Percentiles rank a stretch among this genome's conserved stretches.
These are phyloP conservation scores for Coranthus polyacanthus DNA, from an alignment of 2,797 vertebrate genomes.

Conservation along the genomic window DNA sequence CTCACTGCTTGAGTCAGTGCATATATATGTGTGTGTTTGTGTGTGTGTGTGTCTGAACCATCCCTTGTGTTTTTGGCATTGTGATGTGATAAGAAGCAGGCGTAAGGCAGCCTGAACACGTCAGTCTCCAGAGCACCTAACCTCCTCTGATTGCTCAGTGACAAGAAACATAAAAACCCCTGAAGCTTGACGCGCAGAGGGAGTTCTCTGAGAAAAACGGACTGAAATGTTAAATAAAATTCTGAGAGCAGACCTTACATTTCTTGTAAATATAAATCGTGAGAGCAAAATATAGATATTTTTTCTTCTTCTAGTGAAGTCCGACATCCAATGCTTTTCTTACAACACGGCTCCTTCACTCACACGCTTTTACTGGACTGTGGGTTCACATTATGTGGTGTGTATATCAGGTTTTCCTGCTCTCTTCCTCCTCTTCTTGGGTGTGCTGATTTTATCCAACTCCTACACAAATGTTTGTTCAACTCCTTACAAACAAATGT, in stretches of 20 bases:
- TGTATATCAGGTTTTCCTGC: slow-evolving; percentile 41
- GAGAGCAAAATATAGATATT: too few species aligned
- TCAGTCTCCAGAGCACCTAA: slow-evolving; percentile 23
- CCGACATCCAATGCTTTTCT: too few species aligned
- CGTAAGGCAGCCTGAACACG: slow-evolving; percentile 32
- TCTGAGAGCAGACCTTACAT: neutral
- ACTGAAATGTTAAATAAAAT: neutral
- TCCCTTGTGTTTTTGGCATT: slow-evolving; percentile 29
- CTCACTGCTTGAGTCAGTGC: slow-evolving; percentile 24
- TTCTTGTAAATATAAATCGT: too few species aligned
- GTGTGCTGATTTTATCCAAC: slow-evolving; percentile 79
- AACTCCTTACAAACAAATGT: slow-evolving; percentile 64
- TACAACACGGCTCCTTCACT: neutral
- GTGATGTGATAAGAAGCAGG: slow-evolving; percentile 49
- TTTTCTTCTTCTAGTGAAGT: too few species aligned
- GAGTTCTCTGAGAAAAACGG: neutral
- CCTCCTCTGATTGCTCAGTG: neutral
- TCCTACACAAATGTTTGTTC: slow-evolving; percentile 78
- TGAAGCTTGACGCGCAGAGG: neutral
- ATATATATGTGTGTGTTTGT: slow-evolving; percentile 12
- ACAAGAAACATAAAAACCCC: slow-evolving; percentile 2
- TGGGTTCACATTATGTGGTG: neutral
- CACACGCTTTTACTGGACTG: neutral
- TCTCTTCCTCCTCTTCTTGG: slow-evolving; percentile 59
- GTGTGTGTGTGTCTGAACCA: too few species aligned